Evolutionary conservation across 2,797 vertebrate genomes (phyloP).

Genomic region (Phoebastria nigripes): DNA sequence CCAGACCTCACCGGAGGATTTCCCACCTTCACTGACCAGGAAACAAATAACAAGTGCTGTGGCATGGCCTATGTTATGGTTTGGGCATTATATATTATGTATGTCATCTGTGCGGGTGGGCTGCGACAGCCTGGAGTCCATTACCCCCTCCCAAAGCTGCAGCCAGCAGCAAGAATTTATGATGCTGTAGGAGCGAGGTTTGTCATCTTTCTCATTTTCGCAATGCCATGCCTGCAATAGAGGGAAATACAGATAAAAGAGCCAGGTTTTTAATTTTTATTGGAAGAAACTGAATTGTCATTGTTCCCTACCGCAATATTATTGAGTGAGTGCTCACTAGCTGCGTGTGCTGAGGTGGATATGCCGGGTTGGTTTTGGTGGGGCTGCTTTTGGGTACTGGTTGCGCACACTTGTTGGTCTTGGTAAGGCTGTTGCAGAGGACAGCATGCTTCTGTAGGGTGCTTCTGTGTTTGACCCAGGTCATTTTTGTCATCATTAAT

Average conservation of each 20-base stretch:
- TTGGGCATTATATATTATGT: neutral
- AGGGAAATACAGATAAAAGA: neutral
- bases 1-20: neutral
- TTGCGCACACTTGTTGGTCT: neutral
- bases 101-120: neutral
- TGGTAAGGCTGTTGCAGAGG: neutral
- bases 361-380: fast-evolving
- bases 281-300: neutral
- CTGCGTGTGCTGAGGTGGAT: neutral
- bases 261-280: neutral
- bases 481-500: neutral
- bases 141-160: neutral
- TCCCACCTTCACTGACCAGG: neutral
- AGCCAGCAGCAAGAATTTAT: neutral
- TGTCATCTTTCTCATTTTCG: neutral
- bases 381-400: neutral
- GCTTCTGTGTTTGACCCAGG: neutral
- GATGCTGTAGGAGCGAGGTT: neutral
- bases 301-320: neutral
- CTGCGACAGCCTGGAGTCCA: neutral
- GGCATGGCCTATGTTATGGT: neutral
- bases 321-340: neutral
- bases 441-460: neutral
- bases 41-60: neutral
- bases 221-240: neutral